Evolutionary conservation across 1,140 invertebrate genomes (phyloP), one percentile per base, ranked within the genome.

Genomic region (Diorhabda sublineata): DNA sequence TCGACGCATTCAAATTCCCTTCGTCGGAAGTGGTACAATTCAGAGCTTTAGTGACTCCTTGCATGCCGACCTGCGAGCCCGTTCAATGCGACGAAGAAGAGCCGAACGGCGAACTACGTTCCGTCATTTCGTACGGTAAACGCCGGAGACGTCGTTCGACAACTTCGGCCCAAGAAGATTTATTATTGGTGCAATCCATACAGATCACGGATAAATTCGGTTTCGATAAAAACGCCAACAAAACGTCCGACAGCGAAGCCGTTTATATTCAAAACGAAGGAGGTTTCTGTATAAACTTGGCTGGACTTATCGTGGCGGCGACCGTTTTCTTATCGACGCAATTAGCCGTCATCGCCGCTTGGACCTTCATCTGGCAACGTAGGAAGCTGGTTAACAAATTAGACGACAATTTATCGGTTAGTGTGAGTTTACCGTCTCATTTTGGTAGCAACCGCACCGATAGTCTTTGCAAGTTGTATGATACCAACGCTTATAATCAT

Each of bases 1-100:
- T 97, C 82, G 95, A 97, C 79, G 95, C 95, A 6, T 97, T 97
- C 87, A 96, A 97, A 81, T 97, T 97, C 85, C 95, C 95, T 1
- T 94, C 94, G 9, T 96, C 94, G 0, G 94, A 96, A 80, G 90
- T 96, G 7, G 95, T 97, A 0, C 94, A 97, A 82, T 97, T 97
- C 88, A 88, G 94, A 61, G 95, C 95, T 2, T 78, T 97, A 73
- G 94, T 97, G 1, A 96, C 94, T 3, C 95, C 95, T 0, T 97
- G 95, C 77, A 92, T 97, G 89, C 93, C 94, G 2, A 88, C 88
- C 43, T 97, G 95, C 79, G 93, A 95, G 81, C 94, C 95, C 1
- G 92, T 94, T 1, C 90, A 93, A 76, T 96, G 94, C 78, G 90
- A 94, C 61, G 87, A 91, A 67, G 87, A 90, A 70, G 91, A 93